Percentiles rank a stretch among this genome's conserved stretches.
Conservation (phyloP, 2,113 vertebrate genomes). For the Grammomys surdaster region DNA sequence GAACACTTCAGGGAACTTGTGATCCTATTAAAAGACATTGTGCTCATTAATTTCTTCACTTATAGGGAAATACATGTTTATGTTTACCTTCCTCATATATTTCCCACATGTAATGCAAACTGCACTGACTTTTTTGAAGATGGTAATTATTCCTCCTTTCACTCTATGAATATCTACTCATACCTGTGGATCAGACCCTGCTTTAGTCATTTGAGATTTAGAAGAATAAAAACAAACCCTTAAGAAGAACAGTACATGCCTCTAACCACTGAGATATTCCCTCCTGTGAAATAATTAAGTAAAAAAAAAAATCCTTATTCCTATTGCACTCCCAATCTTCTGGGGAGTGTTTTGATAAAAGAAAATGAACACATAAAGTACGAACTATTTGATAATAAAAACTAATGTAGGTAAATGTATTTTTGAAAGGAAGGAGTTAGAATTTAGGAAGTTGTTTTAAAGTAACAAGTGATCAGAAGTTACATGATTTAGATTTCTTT, state of each 20-base stretch:
- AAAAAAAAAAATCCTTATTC: not conserved
- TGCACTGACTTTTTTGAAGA: not conserved
- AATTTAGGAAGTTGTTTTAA: not conserved
- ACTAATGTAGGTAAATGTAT: not conserved
- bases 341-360: not conserved
- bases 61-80: not conserved
- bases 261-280: not conserved
- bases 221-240: not conserved
- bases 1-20: not conserved
- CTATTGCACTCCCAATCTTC: not conserved
- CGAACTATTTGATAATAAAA: not conserved
- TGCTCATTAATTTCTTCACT: conserved; percentile 24
- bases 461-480: not conserved
- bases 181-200: not conserved
- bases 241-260: not conserved
- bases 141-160: not conserved
- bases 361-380: conserved; percentile 28
- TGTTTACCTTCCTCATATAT: not conserved
- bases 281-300: not conserved
- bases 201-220: not conserved
- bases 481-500: not conserved
- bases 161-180: not conserved
- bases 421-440: not conserved
- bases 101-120: not conserved
- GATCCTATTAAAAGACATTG: not conserved